Evolutionary conservation across 2,797 vertebrate genomes (phyloP), one percentile per base, ranked within the genome.

Genomic region (Syngnathus acus): DNA sequence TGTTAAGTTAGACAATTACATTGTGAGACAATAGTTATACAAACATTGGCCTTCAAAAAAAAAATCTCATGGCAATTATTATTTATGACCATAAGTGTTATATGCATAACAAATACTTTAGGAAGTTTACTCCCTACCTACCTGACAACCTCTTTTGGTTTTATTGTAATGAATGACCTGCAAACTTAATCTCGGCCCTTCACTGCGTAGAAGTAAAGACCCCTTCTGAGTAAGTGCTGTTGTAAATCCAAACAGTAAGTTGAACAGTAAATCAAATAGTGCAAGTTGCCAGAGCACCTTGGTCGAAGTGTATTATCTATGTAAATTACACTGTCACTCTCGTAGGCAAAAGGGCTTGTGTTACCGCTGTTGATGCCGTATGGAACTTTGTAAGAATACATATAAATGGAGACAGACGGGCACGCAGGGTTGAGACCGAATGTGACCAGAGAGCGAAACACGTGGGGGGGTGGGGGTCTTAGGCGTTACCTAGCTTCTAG

Each of bases 1-100:
- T 67, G 85, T 87, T 79, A 86, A 82, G 86, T 85, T 82, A 80
- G 76, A 70, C 83, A 84, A 86, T 89, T 85, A 80, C 80, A 88
- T 90, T 89, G 88, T 69, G 74, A 70, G 75, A 74, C 78, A 85
- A 86, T 89, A 84, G 80, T 70, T 65, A 81, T 65, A 83, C 83
- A 88, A 81, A 78, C 84, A 89, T 78, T 79, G n/a, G 2, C 9
- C 50, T 84, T 86, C 1, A 71, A 79, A 83, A 84, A 85, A 79
- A 81, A 70, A 69, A 80, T 79, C 37, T 17, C 57, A 19, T 39
- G 57, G 57, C 37, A 16, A 39, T 6, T 23, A 54, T 23, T 54
- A 23, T 23, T 9, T 43, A 47, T 47, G 11, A 14, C 54, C 13
- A 57, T 7, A 37, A 16, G 10, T 73, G 51, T 68, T 39, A 73